Evolutionary conservation across 2,888 invertebrate species (phyloP).

Genomic region (Drosophila parthenogenetica): DNA sequence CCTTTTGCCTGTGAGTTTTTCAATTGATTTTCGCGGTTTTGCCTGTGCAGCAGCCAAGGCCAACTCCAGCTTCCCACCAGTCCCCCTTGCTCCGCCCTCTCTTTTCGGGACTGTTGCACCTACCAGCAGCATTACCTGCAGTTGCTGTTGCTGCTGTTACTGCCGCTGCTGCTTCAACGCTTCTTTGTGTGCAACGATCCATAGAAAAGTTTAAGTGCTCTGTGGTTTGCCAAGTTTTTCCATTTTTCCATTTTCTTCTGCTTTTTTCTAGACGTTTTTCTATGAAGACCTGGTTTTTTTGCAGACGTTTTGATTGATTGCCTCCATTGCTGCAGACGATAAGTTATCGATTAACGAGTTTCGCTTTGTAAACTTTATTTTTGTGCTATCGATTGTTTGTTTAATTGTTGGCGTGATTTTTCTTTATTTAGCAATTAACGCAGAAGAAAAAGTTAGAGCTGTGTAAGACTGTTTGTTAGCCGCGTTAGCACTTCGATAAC

Average conservation of each 20-base stretch:
- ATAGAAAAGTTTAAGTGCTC: conserved; percentile 79
- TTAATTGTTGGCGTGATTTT: conserved; percentile 42
- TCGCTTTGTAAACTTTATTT: conserved; percentile 6
- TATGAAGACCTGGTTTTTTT: conserved; percentile 25
- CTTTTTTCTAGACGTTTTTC: conserved; percentile 32
- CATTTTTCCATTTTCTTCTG: conserved; percentile 16
- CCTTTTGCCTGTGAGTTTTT: conserved; percentile 66
- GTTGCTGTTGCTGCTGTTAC: conserved; percentile 31
- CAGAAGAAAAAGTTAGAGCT: neutral
- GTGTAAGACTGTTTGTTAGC: neutral
- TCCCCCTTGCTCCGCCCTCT: conserved; percentile 5
- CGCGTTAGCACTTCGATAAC: conserved; percentile 10
- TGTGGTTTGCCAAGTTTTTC: conserved; percentile 62
- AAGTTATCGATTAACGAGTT: conserved; percentile 67
- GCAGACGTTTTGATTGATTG: conserved; percentile 69
- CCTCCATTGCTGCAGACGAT: conserved; percentile 53
- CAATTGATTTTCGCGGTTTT: conserved; percentile 81
- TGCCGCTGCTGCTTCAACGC: conserved; percentile 71
- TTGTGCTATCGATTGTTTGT: conserved; percentile 35
- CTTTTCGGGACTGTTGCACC: conserved; percentile 62
- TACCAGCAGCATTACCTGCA: conserved; percentile 51
- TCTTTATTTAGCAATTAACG: conserved; percentile 12
- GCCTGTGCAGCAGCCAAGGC: conserved; percentile 63
- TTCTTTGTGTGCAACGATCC: conserved; percentile 74
- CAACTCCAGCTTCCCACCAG: conserved; percentile 30